Evolutionary conservation across 1,140 invertebrate species (phyloP).

Genomic region (Papilio machaon): DNA sequence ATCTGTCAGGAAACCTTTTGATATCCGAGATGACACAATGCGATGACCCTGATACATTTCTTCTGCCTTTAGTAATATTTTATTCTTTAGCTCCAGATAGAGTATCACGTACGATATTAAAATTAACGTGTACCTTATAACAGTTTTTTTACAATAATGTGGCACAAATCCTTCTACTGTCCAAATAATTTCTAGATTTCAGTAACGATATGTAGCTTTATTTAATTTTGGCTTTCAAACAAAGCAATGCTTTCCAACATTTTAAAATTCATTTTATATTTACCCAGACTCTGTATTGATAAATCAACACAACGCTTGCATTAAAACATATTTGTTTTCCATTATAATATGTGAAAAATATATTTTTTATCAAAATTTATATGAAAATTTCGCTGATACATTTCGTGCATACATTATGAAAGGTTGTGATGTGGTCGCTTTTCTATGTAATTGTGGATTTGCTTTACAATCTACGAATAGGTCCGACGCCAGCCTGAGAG

Average conservation of each 20-base stretch:
- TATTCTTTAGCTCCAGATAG: conserved; percentile 39
- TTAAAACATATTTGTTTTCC: background rate
- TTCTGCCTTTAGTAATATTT: conserved; percentile 63
- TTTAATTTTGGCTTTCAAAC: background rate
- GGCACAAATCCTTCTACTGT: too few relatives aligned
- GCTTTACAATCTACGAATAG: background rate
- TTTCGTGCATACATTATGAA: conserved; percentile 11
- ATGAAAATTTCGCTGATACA: background rate
- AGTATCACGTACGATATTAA: too few relatives aligned
- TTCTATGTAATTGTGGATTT: conserved; percentile 31
- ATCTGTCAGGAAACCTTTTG: conserved; percentile 50
- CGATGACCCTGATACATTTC: conserved; percentile 70
- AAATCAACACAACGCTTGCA: background rate
- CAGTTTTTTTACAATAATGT: too few relatives aligned
- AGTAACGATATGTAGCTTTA: too few relatives aligned
- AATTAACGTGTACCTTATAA: too few relatives aligned
- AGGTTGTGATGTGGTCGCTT: background rate
- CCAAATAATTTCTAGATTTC: too few relatives aligned
- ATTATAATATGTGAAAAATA: background rate
- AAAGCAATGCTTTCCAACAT: background rate
- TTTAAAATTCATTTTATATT: background rate
- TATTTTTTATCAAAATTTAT: background rate
- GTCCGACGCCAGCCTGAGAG: background rate
- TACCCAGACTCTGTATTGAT: background rate
- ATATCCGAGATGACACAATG: conserved; percentile 69